Evolutionary conservation across 2,113 vertebrate species (phyloP), one percentile per base, ranked within the genome.

Genomic region (Pogonocichla stellata): DNA sequence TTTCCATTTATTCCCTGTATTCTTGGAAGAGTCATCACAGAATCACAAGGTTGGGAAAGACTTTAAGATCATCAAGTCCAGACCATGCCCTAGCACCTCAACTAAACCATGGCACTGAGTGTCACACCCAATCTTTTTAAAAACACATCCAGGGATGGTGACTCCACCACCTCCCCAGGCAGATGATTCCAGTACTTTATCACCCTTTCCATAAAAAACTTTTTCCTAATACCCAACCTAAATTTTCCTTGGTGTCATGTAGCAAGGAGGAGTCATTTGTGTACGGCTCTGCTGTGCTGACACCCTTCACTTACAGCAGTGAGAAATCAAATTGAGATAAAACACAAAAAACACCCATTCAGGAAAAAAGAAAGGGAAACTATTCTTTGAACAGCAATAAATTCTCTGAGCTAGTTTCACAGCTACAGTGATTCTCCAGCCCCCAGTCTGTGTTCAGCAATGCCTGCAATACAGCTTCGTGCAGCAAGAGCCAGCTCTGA

Each of bases 321-420:
- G 84, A 95, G 72, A 86, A 96, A 93, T 85, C 86, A 82, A 72
- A 88, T 10, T 81, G 94, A 97, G 96, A 93, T 85, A 67, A 86
- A 77, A 94, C 84, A 94, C 74, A 86, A 56, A 72, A 96, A 96
- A 96, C 67, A 97, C 50, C 74, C 45, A 28, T 65, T 88, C 43
- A 6, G 45, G 33, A 62, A 20, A 71, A 58, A n/a, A 56, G 33
- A 56, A 77, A 72, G 34, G 80, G 85, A 90, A 84, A 48, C 81
- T 18, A 33, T 51, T 64, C 86, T 94, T 82, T 77, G 78, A 95
- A 92, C 71, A 54, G 91, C 96, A 95, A 53, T 75, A 64, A 9
- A 89, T 93, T 94, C 85, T 90, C 56, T 58, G 71, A 79, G 92
- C 75, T 90, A 48, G 51, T 79, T 86, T 70, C 77, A 38, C 38